Evolutionary conservation across 2,797 vertebrate genomes (phyloP).

Genomic region (Takifugu rubripes): DNA sequence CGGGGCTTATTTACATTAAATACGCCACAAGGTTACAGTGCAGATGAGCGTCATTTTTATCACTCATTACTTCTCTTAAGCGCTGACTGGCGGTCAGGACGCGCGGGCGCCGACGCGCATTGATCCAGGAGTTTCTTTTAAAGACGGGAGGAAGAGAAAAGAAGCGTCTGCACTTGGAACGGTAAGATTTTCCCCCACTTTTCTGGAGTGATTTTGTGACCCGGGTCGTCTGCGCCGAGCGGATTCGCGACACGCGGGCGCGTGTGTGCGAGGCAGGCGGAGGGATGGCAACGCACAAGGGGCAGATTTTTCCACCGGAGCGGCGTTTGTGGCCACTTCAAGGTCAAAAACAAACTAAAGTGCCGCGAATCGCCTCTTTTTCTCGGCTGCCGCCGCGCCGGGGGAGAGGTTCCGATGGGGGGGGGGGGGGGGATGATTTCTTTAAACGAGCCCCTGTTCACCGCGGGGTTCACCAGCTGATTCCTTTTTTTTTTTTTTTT

Average conservation of each 20-base stretch:
- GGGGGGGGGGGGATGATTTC: conserved; percentile 76
- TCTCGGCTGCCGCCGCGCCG: conserved; percentile 57
- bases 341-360: conserved; percentile 87
- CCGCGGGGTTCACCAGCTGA: conserved; percentile 87
- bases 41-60: conserved; percentile 97
- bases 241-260: conserved; percentile 66
- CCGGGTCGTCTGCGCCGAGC: conserved; percentile 27
- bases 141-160: conserved; percentile 74
- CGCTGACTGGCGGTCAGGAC: conserved; percentile 88
- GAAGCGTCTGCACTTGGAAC: conserved; percentile 81
- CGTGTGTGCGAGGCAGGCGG: conserved; percentile 76
- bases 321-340: conserved; percentile 87
- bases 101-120: conserved; percentile 79
- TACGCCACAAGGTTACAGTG: conserved; percentile 99
- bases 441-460: conserved; percentile 79
- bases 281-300: conserved; percentile 51
- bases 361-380: conserved; percentile 75
- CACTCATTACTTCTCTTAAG: conserved; percentile 98
- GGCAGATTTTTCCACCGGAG: conserved; percentile 66
- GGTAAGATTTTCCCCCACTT: conserved; percentile 81
- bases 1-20: conserved; percentile 99
- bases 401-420: conserved; percentile 78
- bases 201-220: conserved; percentile 48
- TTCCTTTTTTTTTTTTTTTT: conserved; percentile 21
- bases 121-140: conserved; percentile 83